A percentile compares a stretch with the other conserved stretches of the same genome.
phyloP scores from a whole-genome alignment of 2,888 invertebrate species.

The Athripsodes cinereus region DNA sequence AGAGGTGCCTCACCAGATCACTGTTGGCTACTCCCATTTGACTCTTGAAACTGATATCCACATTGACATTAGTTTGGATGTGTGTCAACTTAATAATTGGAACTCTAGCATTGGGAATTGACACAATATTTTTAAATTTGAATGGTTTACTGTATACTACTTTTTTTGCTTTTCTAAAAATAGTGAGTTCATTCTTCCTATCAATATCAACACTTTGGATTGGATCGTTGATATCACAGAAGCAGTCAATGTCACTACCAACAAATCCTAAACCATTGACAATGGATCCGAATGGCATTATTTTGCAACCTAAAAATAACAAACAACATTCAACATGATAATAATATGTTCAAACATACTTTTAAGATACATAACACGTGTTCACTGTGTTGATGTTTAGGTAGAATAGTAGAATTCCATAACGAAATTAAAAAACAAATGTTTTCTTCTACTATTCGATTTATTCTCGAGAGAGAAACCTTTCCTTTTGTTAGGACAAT shows the following conservation, averaged over 20 bases:
- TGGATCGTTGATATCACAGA: conserved; percentile 44
- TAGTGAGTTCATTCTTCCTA: background rate
- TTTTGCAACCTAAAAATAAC: conserved; percentile 34
- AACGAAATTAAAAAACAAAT: too few relatives aligned
- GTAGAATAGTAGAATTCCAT: background rate
- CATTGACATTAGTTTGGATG: conserved; percentile 51
- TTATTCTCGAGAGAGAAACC: too few relatives aligned
- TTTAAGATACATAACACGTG: background rate
- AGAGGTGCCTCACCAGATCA: conserved; percentile 50
- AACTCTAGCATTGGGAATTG: conserved; percentile 66
- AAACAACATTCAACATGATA: background rate
- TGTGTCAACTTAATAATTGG: conserved; percentile 74
- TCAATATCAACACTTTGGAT: background rate
- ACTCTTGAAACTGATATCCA: conserved; percentile 70
- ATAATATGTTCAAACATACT: background rate
- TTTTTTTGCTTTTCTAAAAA: conserved; percentile 30
- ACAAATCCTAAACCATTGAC: conserved; percentile 64
- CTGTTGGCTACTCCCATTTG: conserved; percentile 66
- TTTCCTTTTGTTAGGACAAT: too few relatives aligned
- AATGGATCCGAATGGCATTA: conserved; percentile 66
- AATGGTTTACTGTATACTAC: conserved; percentile 27
- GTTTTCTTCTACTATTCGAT: too few relatives aligned
- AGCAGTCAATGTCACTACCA: conserved; percentile 70
- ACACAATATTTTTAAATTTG: conserved; percentile 51
- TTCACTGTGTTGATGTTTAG: too few relatives aligned